A percentile compares a stretch with the other conserved stretches of the same genome.
These are phyloP conservation scores for Podargus strigoides DNA, from an alignment of 2,797 vertebrate genomes.

Conservation along the genomic window DNA sequence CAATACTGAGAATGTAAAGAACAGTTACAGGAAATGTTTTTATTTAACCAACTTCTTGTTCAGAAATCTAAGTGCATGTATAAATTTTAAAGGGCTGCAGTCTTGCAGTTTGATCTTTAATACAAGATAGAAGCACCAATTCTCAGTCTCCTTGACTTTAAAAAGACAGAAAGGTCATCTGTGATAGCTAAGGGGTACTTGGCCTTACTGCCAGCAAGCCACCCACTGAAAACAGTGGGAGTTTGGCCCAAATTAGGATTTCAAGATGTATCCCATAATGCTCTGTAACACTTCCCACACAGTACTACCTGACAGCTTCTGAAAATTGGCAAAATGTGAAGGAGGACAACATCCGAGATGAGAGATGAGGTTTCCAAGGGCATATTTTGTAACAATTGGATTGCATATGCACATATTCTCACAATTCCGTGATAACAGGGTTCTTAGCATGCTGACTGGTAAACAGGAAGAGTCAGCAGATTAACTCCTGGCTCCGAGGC, in stretches of 20 bases:
- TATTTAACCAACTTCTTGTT: neutral
- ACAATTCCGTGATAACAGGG: neutral
- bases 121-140: neutral
- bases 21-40: neutral
- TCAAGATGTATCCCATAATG: neutral
- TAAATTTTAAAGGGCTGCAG: neutral
- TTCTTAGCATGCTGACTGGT: neutral
- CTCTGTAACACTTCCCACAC: neutral
- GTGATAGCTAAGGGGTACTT: neutral
- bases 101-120: neutral
- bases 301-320: constrained; percentile 29
- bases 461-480: no score
- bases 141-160: neutral
- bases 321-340: neutral
- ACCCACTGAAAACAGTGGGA: constrained; percentile 12
- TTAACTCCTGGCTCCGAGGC: no score
- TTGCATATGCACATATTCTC: neutral
- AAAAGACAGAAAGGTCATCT: neutral
- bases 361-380: neutral
- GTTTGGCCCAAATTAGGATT: neutral
- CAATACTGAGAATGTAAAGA: neutral
- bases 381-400: neutral
- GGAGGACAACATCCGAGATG: neutral
- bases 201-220: neutral
- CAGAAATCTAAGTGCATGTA: neutral